These are phyloP conservation scores for Parasteatoda tepidariorum DNA, from an alignment of 1,140 invertebrate species.

Conservation along the genomic window DNA sequence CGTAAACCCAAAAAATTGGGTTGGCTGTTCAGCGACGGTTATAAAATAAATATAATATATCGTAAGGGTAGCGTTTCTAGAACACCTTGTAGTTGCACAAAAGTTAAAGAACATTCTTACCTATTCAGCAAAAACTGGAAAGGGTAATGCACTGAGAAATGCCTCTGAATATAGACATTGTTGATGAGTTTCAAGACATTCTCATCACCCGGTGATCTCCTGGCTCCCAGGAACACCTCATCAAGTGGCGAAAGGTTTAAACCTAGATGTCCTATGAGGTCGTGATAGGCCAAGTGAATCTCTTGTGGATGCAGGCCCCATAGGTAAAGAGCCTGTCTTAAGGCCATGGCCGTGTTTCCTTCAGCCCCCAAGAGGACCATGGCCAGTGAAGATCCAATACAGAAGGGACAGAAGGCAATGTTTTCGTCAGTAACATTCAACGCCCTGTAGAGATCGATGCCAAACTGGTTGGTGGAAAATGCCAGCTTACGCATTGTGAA, in stretches of 20 bases:
- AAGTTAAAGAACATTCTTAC: conserved; percentile 32
- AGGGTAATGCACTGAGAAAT: conserved; percentile 63
- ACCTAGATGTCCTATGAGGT: conserved; percentile 63
- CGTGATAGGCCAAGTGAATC: conserved; percentile 63
- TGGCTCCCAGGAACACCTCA: conserved; percentile 3
- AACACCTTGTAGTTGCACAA: too few relatives aligned
- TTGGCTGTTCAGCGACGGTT: too few relatives aligned
- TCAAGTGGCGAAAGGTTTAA: conserved; percentile 58
- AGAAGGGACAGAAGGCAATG: conserved; percentile 64
- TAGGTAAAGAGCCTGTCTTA: conserved; percentile 64
- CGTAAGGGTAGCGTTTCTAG: too few relatives aligned
- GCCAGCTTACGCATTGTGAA: conserved; percentile 64
- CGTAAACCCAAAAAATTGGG: too few relatives aligned
- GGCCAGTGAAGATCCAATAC: conserved; percentile 63
- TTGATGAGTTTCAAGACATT: conserved; percentile 62
- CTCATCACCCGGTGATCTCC: not conserved
- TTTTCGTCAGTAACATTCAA: conserved; percentile 54
- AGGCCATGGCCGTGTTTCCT: conserved; percentile 54
- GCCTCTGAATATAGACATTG: conserved; percentile 64
- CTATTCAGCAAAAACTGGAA: conserved; percentile 63
- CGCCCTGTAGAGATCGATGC: conserved; percentile 63
- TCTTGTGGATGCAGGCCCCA: conserved; percentile 64
- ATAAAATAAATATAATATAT: too few relatives aligned
- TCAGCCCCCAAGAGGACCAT: conserved; percentile 63
- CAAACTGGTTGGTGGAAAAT: conserved; percentile 65